Evolutionary conservation across 2,888 invertebrate genomes (phyloP).

Genomic region (Resseliella maxima): DNA sequence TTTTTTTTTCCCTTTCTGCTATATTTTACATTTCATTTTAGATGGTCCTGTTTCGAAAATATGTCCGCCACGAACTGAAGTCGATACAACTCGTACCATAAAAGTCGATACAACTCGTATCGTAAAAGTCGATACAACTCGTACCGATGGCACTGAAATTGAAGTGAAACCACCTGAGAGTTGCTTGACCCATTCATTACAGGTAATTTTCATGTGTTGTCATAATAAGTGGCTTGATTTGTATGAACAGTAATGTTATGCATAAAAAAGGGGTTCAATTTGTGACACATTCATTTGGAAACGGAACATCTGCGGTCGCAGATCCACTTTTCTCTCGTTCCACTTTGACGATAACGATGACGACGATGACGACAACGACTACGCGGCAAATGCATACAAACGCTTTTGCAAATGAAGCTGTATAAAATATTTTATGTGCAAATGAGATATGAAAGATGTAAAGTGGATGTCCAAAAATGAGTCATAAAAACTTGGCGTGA

Average conservation of each 20-base stretch:
- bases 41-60: constrained; percentile 61
- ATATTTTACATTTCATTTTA: constrained; percentile 7
- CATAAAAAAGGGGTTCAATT: background rate
- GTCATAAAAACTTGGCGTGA: constrained; percentile 4
- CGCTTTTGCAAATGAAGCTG: constrained; percentile 22
- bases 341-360: too few species aligned
- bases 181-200: constrained; percentile 78
- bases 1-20: background rate
- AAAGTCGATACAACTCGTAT: too few species aligned
- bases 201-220: constrained; percentile 70
- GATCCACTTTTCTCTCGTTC: background rate
- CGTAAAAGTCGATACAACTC: constrained; percentile 65
- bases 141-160: constrained; percentile 67
- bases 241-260: background rate
- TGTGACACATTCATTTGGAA: background rate
- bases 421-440: constrained; percentile 18
- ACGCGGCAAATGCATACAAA: background rate
- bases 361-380: too few species aligned
- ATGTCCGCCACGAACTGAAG: constrained; percentile 66
- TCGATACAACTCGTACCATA: too few species aligned
- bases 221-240: background rate
- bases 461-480: background rate
- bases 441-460: background rate
- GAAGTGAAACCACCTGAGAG: constrained; percentile 72
- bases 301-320: constrained; percentile 6